These are phyloP conservation scores for Linepithema humile DNA, from an alignment of 1,140 invertebrate genomes.

Conservation along the genomic window DNA sequence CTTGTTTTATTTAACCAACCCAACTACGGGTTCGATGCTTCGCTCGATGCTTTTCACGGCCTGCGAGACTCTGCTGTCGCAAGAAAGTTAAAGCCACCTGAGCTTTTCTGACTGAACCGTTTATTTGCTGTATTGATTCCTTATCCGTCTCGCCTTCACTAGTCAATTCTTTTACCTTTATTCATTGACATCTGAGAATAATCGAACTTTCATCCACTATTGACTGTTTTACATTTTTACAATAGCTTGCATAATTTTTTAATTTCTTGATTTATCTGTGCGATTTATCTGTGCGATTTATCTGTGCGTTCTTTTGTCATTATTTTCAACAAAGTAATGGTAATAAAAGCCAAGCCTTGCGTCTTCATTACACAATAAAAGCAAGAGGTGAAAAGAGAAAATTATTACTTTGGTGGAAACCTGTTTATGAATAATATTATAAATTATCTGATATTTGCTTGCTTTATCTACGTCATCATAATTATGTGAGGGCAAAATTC, in stretches of 20 bases:
- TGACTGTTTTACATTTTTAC: background rate
- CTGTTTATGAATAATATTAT: background rate
- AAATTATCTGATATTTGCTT: background rate
- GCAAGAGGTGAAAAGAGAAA: background rate
- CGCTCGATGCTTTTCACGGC: background rate
- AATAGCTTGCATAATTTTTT: background rate
- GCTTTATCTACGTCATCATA: background rate
- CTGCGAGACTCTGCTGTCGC: background rate
- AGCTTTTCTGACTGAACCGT: background rate
- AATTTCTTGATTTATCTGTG: background rate
- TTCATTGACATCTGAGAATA: background rate
- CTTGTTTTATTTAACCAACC: conserved; percentile 32
- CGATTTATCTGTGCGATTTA: too few relatives aligned
- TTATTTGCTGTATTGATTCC: conserved; percentile 46
- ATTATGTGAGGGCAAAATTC: background rate
- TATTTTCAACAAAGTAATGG: background rate
- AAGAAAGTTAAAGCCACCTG: conserved; percentile 37
- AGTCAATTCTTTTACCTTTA: background rate
- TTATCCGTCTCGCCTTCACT: background rate
- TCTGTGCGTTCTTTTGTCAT: background rate
- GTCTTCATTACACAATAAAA: background rate
- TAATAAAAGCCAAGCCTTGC: background rate
- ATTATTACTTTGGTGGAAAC: background rate
- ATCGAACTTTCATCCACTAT: background rate
- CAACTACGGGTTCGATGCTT: background rate